A percentile compares a stretch with the other conserved stretches of the same genome.
phyloP scores from a whole-genome alignment of 2,888 invertebrate genomes.

The Theretra japonica region DNA sequence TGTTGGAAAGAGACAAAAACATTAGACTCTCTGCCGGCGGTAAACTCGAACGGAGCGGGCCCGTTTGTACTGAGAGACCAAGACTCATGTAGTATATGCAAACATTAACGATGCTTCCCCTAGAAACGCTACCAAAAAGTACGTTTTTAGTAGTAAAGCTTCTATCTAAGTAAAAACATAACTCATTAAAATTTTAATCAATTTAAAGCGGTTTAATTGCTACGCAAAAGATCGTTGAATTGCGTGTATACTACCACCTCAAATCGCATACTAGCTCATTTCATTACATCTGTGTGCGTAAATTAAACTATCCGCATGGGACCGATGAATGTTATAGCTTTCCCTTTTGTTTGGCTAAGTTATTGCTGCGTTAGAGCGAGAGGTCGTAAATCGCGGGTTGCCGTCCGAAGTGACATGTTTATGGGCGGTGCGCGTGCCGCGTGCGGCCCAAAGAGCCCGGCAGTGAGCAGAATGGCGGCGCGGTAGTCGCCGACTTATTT shows the following conservation, averaged over 20 bases:
- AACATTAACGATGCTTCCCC: slow-evolving; percentile 48
- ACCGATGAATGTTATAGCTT: slow-evolving; percentile 84
- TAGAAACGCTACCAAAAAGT: slow-evolving; percentile 22
- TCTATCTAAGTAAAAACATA: slow-evolving; percentile 10
- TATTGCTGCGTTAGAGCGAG: slow-evolving; percentile 83
- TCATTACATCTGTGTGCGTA: slow-evolving; percentile 78
- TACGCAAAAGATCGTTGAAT: slow-evolving; percentile 55
- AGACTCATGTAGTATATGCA: slow-evolving; percentile 66
- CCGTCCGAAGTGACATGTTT: slow-evolving; percentile 82
- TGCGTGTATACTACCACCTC: slow-evolving; percentile 52
- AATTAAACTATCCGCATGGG: slow-evolving; percentile 84
- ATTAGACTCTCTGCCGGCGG: slow-evolving; percentile 79
- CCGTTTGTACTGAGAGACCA: slow-evolving; percentile 73
- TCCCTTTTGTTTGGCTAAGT: slow-evolving; percentile 83
- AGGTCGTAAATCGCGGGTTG: slow-evolving; percentile 81
- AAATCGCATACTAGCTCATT: slow-evolving; percentile 81
- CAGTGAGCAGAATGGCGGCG: slow-evolving; percentile 82
- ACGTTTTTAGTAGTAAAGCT: neutral
- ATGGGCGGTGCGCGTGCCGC: slow-evolving; percentile 80
- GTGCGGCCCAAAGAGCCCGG: slow-evolving; percentile 67
- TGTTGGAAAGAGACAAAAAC: slow-evolving; percentile 83
- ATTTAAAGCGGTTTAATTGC: neutral
- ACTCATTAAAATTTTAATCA: neutral
- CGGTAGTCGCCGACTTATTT: slow-evolving; percentile 37
- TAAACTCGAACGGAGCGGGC: slow-evolving; percentile 70